These are phyloP conservation scores for Sorex fumeus DNA, from an alignment of 2,113 vertebrate species.

Conservation along the genomic window DNA sequence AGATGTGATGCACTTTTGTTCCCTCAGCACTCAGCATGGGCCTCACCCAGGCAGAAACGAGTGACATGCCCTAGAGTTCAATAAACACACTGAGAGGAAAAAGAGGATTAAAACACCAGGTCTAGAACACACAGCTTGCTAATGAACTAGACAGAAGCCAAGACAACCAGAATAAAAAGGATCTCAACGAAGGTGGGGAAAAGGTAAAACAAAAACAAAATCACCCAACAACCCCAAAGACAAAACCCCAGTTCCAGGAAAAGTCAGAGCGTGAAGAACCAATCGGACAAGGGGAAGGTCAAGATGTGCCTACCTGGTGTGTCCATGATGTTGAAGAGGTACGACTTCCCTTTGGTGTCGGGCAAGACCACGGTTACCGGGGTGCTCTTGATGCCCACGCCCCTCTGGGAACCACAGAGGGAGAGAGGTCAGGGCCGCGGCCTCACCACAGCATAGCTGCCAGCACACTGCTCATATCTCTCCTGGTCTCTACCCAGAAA, in stretches of 20 bases:
- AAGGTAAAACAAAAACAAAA: background rate
- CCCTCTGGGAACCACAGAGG: conserved; percentile 91
- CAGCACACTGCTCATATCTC: background rate
- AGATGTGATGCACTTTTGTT: background rate
- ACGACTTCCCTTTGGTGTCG: conserved; percentile 98
- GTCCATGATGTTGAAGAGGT: conserved; percentile 99
- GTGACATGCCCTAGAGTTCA: background rate
- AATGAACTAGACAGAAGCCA: conserved; percentile 11
- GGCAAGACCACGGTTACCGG: conserved; percentile 98
- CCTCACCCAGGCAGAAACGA: background rate
- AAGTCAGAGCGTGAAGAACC: background rate
- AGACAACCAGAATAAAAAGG: background rate
- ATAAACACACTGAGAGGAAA: background rate
- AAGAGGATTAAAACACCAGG: background rate
- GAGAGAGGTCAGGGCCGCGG: background rate
- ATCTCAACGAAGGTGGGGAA: background rate
- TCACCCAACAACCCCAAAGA: background rate
- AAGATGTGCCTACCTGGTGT: conserved; percentile 93
- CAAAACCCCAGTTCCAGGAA: background rate
- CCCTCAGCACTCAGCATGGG: background rate
- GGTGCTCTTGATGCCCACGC: conserved; percentile 99
- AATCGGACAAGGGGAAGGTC: background rate
- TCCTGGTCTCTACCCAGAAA: background rate
- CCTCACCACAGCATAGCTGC: too few species aligned
- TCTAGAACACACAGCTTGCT: background rate